Base-by-base conservation (phyloP, 2,113 vertebrate species). In the Ifrita kowaldi region DNA sequence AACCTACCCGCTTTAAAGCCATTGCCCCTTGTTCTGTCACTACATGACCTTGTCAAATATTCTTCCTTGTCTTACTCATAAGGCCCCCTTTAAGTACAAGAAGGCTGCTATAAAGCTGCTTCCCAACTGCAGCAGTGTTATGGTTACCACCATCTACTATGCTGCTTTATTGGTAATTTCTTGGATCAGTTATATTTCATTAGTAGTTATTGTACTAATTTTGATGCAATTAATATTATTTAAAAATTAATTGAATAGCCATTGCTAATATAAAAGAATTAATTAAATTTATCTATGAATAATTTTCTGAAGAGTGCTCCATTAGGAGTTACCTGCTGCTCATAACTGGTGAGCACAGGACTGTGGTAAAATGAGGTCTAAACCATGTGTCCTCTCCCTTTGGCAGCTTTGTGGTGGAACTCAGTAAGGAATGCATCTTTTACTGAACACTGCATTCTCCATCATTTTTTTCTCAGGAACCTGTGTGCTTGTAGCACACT, bases 391-490 rank as follows among this genome's bases (percentile, higher is more conserved):
- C 15, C 13, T 3, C 14, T 89, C 15, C 33, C 35, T 90, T 47
- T 52, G 11, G 7, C 11, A 65, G 8, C 5, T 78, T 67, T 21
- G 35, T 84, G 35, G 7, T 52, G 28, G 41, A 17, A 42, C 16
- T 79, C 47, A 12, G 24, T 20, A 33, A 91, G 39, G 44, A 95
- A 57, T 1, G 1, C 6, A 53, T 24, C 46, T 89, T 90, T 65
- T 33, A 30, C 10, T 35, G 59, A 84, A 85, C 13, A 2, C 26
- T 33, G 4, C 0, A 0, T 21, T 65, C 39, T 33, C 21, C 26
- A 56, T 17, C 6, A 32, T n/a, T 90, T 85, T 39, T 1, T 60
- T 32, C 28, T 82, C 47, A 87, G 42, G 89, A 87, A 20, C 9
- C 11, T 63, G 7, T 8, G 20, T 10, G 13, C 17, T 49, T 78